Evolutionary conservation across 2,888 invertebrate genomes (phyloP).

Genomic region (Apotomis capreana): DNA sequence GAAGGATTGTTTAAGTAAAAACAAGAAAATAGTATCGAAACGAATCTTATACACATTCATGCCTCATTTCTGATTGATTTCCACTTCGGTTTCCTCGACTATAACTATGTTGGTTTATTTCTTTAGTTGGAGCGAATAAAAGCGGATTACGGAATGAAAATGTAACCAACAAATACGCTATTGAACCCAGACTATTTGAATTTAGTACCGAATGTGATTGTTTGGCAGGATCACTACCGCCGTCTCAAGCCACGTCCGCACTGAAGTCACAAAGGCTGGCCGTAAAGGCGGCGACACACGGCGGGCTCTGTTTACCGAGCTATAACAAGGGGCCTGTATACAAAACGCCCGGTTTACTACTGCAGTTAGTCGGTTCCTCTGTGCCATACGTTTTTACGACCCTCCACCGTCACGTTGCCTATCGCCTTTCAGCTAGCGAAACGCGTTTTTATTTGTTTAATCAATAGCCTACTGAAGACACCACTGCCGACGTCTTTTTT

Average conservation of each 20-base stretch:
- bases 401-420: constrained; percentile 76
- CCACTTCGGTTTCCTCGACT: not conserved
- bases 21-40: not conserved
- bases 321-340: constrained; percentile 80
- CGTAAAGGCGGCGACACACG: constrained; percentile 81
- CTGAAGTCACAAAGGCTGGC: constrained; percentile 74
- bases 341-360: constrained; percentile 80
- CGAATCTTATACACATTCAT: not conserved
- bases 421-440: constrained; percentile 79
- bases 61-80: not conserved
- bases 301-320: constrained; percentile 77
- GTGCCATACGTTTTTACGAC: constrained; percentile 81
- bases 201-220: constrained; percentile 45
- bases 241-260: constrained; percentile 67
- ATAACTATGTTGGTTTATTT: not conserved
- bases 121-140: constrained; percentile 3
- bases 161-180: constrained; percentile 30
- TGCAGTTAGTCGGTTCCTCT: constrained; percentile 79
- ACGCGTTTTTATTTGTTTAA: constrained; percentile 82
- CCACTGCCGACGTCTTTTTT: constrained; percentile 73
- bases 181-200: constrained; percentile 26
- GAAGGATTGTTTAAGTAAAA: not conserved
- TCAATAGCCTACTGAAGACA: constrained; percentile 79
- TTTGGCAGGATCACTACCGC: constrained; percentile 56
- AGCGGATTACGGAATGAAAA: constrained; percentile 11